A percentile compares a stretch with the other conserved stretches of the same genome.
These are phyloP conservation scores for Coptodon rendalli DNA, from an alignment of 2,113 vertebrate species.

Conservation along the genomic window DNA sequence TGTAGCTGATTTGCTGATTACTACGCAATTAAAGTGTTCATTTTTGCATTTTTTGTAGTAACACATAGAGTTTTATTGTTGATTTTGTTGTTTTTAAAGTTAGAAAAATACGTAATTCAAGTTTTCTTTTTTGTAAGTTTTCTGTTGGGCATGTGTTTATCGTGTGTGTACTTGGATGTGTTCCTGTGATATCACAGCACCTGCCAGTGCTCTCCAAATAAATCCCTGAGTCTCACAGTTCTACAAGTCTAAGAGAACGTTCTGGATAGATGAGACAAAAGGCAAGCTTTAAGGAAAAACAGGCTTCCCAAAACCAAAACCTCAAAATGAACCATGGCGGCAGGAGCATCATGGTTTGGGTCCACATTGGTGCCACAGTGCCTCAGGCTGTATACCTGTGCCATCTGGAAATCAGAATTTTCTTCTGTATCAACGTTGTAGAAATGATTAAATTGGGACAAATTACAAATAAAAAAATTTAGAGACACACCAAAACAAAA, in stretches of 20 bases:
- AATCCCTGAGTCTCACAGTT: background rate
- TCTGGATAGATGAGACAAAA: background rate
- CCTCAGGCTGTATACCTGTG: background rate
- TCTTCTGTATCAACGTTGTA: background rate
- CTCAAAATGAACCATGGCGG: background rate
- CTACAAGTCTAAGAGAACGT: background rate
- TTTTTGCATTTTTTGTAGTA: background rate
- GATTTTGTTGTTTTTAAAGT: background rate
- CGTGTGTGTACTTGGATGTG: background rate
- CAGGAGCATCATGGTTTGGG: background rate
- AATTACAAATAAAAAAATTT: background rate
- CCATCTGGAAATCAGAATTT: background rate
- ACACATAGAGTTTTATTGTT: background rate
- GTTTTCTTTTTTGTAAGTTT: background rate
- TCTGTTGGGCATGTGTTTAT: background rate
- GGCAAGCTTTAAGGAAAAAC: background rate
- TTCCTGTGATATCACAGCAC: background rate
- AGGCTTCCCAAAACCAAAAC: background rate
- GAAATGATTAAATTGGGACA: background rate
- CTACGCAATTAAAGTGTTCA: background rate
- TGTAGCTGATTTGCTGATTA: background rate
- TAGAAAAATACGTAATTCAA: background rate
- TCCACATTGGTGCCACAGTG: background rate
- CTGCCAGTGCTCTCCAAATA: background rate
- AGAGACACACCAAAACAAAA: background rate